A percentile compares a stretch with the other conserved stretches of the same genome.
phyloP scores from a whole-genome alignment of 2,113 vertebrate species.

The Mormoops blainvillei region DNA sequence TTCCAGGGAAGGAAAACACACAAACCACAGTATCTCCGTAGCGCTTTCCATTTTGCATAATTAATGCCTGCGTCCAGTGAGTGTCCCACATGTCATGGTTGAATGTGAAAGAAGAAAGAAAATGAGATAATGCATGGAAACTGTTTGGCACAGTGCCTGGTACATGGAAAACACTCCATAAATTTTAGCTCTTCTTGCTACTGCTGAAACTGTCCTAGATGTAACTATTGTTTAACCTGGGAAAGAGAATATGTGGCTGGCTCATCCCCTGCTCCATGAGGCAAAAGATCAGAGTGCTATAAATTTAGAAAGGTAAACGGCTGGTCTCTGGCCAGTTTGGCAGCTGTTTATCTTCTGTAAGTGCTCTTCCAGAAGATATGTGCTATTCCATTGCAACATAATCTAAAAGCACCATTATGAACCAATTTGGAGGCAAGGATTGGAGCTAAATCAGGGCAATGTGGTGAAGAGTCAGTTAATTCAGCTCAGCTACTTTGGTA shows the following conservation, averaged over 20 bases:
- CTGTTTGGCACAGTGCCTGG: background rate
- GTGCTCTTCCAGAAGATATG: no score
- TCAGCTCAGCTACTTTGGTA: background rate
- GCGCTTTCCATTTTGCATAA: background rate
- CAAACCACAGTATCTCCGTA: background rate
- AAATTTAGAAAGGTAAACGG: constrained; percentile 38
- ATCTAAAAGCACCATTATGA: background rate
- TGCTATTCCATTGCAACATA: background rate
- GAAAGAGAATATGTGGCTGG: background rate
- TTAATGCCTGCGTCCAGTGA: background rate
- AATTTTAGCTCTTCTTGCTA: constrained; percentile 26
- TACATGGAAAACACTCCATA: background rate
- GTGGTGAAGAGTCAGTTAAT: constrained; percentile 26
- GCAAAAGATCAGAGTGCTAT: constrained; percentile 43
- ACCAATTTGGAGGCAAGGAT: constrained; percentile 27
- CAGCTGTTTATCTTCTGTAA: constrained; percentile 43
- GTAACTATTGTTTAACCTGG: constrained; percentile 34
- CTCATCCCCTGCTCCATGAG: constrained; percentile 33
- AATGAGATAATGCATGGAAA: background rate
- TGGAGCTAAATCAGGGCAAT: constrained; percentile 37
- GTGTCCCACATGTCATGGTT: background rate
- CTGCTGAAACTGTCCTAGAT: constrained; percentile 1
- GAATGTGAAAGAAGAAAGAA: background rate
- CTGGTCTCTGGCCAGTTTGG: constrained; percentile 18
- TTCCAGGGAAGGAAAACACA: background rate